Percentiles rank a stretch among this genome's conserved stretches.
Conservation (phyloP, 2,888 invertebrate species). For the Oasisia sp. region DNA sequence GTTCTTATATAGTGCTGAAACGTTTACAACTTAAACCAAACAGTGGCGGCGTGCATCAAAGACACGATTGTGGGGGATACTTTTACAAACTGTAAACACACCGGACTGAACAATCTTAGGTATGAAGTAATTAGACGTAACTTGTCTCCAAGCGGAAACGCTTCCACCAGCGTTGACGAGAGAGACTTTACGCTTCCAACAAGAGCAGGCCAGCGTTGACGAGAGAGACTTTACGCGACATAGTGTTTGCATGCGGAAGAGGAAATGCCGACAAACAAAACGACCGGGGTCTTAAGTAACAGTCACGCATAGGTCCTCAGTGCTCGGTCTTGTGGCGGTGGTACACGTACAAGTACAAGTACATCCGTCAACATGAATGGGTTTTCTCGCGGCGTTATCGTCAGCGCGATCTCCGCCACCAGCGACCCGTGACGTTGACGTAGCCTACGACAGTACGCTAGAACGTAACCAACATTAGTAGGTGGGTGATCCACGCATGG, state of each 20-base stretch:
- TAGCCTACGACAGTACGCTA: neutral
- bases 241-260: neutral
- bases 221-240: neutral
- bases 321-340: neutral
- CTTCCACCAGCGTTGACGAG: neutral
- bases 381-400: neutral
- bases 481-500: neutral
- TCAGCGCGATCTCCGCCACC: neutral
- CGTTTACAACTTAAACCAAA: neutral
- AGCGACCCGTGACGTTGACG: neutral
- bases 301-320: neutral
- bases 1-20: neutral
- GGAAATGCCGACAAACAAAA: conserved; percentile 6
- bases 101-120: conserved; percentile 3
- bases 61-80: neutral
- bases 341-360: neutral
- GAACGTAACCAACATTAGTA: neutral
- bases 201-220: neutral
- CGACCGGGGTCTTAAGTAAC: neutral
- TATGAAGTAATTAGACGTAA: conserved; percentile 1
- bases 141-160: neutral
- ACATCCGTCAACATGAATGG: neutral
- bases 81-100: neutral
- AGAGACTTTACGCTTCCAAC: neutral
- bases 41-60: neutral